Percentiles rank a stretch among this genome's conserved stretches.
phyloP scores from a whole-genome alignment of 1,140 invertebrate genomes.

The Papilio helenus region DNA sequence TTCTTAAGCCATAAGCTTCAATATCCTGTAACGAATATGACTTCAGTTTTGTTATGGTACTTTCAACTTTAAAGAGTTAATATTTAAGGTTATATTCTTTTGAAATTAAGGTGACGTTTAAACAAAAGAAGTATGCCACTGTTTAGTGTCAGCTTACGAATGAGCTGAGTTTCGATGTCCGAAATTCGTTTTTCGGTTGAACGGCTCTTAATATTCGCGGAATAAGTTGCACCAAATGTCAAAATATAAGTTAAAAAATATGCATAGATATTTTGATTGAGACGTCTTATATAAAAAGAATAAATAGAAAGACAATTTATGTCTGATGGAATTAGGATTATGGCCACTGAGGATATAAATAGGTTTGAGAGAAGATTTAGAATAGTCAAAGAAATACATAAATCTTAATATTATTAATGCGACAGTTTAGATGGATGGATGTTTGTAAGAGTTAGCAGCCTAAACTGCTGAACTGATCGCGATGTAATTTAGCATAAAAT shows the following conservation, averaged over 20 bases:
- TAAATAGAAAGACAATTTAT: background rate
- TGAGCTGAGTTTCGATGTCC: constrained; percentile 70
- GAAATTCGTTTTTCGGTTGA: constrained; percentile 64
- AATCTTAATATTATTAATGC: too few species aligned
- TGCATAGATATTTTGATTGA: constrained; percentile 33
- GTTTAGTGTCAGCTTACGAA: constrained; percentile 76
- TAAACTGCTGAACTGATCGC: too few species aligned
- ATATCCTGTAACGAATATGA: constrained; percentile 37
- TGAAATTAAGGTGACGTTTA: constrained; percentile 49
- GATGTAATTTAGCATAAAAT: too few species aligned
- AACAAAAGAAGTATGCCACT: constrained; percentile 67
- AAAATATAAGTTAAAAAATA: constrained; percentile 35
- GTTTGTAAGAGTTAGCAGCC: too few species aligned
- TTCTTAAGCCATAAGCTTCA: constrained; percentile 38
- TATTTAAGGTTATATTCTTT: constrained; percentile 45
- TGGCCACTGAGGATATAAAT: background rate
- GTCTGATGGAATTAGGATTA: background rate
- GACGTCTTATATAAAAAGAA: constrained; percentile 12
- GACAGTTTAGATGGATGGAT: too few species aligned
- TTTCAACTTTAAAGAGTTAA: constrained; percentile 46
- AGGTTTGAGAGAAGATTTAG: too few species aligned
- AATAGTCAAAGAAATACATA: too few species aligned
- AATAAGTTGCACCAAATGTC: constrained; percentile 49
- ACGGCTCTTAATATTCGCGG: constrained; percentile 60
- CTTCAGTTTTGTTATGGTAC: constrained; percentile 38